Evolutionary conservation across 2,888 invertebrate species (phyloP), one percentile per base, ranked within the genome.

Genomic region (Yponomeuta cagnagella): DNA sequence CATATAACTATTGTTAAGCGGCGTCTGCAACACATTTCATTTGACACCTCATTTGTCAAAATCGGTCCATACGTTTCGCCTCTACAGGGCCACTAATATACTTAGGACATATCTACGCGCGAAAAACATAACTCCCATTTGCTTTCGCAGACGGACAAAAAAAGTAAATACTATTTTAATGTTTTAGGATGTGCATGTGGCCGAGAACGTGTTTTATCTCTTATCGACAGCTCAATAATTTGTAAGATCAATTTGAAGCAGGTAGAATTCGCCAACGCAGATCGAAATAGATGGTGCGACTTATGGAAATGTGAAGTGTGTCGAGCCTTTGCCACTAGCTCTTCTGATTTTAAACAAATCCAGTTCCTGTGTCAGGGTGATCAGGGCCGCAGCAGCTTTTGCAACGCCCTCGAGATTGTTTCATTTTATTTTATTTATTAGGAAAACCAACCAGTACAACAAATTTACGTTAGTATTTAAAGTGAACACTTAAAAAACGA

Each of bases 321-420:
- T 58, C 12, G 52, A 15, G 52, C 52, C 15, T 58, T 12, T 12
- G 1, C 52, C 12, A 15, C 52, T 2, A 58, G 15, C 52, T 58
- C 52, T 58, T 15, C 52, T 6, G 52, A 58, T 58, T 15, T 58
- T 1, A 23, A 58, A 58, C 52, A 58, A 5, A 58, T 15, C 15
- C 52, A 58, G 52, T 58, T 58, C 52, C 52, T 4, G 52, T 58
- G 12, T 15, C 52, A 58, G 52, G 52, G 52, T 58, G 52, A 58
- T 58, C 52, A 58, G 52, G 52, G 12, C 52, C 12, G 52, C 12
- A 15, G 15, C 52, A 58, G 52, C 52, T 58, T 15, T 58, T 1
- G 15, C 15, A 58, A 58, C 15, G 12, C 52, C 52, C 12, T 90
- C 73, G 88, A 89, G 72, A 23, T 23, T 23, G 23, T 23, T 23